phyloP scores from a whole-genome alignment of 2,797 vertebrate genomes.

The Galago senegalensis region DNA sequence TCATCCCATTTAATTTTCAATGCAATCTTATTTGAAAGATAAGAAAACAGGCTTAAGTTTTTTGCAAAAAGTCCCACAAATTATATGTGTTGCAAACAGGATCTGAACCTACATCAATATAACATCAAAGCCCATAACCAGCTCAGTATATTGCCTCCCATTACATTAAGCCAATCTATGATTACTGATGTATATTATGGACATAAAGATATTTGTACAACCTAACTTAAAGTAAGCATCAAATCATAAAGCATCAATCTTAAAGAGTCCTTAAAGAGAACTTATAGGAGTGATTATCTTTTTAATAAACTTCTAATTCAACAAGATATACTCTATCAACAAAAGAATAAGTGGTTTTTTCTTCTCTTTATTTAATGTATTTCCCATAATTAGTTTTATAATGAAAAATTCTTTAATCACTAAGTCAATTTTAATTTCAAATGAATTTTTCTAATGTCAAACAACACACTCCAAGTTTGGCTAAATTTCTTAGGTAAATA shows the following conservation, averaged over 20 bases:
- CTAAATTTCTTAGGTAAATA: constrained; percentile 20
- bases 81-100: neutral
- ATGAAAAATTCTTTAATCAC: neutral
- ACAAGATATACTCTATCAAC: constrained; percentile 18
- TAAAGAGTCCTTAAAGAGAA: neutral
- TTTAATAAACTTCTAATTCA: constrained; percentile 63
- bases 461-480: constrained; percentile 56
- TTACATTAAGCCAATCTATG: constrained; percentile 28
- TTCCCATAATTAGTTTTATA: constrained; percentile 22
- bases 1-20: constrained; percentile 60
- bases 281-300: neutral
- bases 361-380: neutral
- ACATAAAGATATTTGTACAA: constrained; percentile 37
- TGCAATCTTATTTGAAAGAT: constrained; percentile 38
- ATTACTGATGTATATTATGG: neutral
- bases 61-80: neutral
- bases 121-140: constrained; percentile 56
- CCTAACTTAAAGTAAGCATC: constrained; percentile 31
- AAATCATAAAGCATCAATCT: neutral
- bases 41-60: constrained; percentile 20
- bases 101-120: constrained; percentile 15
- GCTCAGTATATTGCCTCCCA: neutral
- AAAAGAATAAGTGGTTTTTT: constrained; percentile 39
- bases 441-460: constrained; percentile 45
- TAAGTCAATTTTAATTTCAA: constrained; percentile 61